Evolutionary conservation across 2,113 vertebrate species (phyloP).

Genomic region (Nerophis lumbriciformis): DNA sequence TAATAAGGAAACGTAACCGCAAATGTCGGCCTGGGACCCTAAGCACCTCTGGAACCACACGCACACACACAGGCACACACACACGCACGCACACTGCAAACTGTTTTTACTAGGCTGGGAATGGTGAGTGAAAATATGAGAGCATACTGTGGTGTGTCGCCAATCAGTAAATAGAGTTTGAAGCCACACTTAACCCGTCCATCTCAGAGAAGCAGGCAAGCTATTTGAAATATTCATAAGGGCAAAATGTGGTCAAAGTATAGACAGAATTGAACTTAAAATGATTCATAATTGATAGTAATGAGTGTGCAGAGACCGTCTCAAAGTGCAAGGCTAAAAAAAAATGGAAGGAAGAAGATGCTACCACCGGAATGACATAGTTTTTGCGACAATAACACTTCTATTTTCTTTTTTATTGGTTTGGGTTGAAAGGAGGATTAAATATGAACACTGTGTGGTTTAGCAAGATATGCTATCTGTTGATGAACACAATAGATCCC

Average conservation of each 20-base stretch:
- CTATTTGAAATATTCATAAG: neutral
- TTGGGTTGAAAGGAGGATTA: neutral
- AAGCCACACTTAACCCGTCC: slow-evolving; percentile 16
- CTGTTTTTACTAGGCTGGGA: slow-evolving; percentile 61
- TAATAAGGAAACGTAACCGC: slow-evolving; percentile 65
- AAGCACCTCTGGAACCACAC: slow-evolving; percentile 47
- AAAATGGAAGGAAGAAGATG: too few relatives aligned
- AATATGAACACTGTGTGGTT: neutral
- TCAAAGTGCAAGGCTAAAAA: too few relatives aligned
- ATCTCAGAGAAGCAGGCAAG: slow-evolving; percentile 1
- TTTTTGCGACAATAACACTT: too few relatives aligned
- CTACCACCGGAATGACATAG: too few relatives aligned
- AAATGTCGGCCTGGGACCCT: slow-evolving; percentile 56
- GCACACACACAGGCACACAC: slow-evolving; percentile 24
- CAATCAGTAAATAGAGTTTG: slow-evolving; percentile 52
- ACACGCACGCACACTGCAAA: slow-evolving; percentile 37
- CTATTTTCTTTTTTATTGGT: neutral
- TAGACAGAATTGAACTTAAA: neutral
- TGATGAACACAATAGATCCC: neutral
- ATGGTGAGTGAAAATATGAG: slow-evolving; percentile 66
- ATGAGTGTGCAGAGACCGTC: too few relatives aligned
- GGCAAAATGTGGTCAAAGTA: neutral
- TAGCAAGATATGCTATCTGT: neutral
- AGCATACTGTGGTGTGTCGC: slow-evolving; percentile 49
- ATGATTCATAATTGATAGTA: neutral